Evolutionary conservation across 2,113 vertebrate species (phyloP), one percentile per base, ranked within the genome.

Genomic region (Pipa parva): DNA sequence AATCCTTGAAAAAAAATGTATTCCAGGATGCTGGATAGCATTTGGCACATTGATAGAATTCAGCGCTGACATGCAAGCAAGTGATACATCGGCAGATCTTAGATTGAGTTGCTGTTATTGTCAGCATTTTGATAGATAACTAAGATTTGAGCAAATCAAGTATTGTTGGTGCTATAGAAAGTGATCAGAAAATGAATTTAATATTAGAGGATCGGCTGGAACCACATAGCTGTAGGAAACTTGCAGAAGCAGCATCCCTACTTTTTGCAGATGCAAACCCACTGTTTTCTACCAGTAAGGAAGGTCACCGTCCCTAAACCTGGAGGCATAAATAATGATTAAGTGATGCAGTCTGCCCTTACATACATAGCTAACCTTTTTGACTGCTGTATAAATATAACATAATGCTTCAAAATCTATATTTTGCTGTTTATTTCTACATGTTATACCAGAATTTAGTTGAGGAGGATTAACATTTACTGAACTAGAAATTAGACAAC

Each of bases 91-190:
- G 31, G 29, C 31, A 58, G 22, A 12, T 58, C 18, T 22, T 5
- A 22, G 55, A 20, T 13, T n/a, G 21, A 55, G 27, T 28, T 55
- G 9, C 3, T 21, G 55, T 21, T 36, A 9, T 36, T 58, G 29
- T 58, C 55, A 36, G 8, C 8, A 20, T 55, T 52, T 31, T 55
- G 52, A 55, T 28, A 28, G 28, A 55, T 55, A 27, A 18, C 15
- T 29, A 26, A 29, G 52, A 28, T 28, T 55, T 55, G 12, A 29
- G 17, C 28, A 42, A 36, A 25, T 50, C 48, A 50, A 25, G 13
- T 54, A 26, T 27, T 54, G 22, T 54, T 27, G 50, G 22, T 54
- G 24, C 20, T 28, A 17, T 31, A 31, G 52, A 22, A 17, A 8
- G 11, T 11, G 15, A 29, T n/a, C 31, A 26, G 26, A 7, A 56